phyloP scores from a whole-genome alignment of 2,888 invertebrate species.

The Metopia argyrocephala region DNA sequence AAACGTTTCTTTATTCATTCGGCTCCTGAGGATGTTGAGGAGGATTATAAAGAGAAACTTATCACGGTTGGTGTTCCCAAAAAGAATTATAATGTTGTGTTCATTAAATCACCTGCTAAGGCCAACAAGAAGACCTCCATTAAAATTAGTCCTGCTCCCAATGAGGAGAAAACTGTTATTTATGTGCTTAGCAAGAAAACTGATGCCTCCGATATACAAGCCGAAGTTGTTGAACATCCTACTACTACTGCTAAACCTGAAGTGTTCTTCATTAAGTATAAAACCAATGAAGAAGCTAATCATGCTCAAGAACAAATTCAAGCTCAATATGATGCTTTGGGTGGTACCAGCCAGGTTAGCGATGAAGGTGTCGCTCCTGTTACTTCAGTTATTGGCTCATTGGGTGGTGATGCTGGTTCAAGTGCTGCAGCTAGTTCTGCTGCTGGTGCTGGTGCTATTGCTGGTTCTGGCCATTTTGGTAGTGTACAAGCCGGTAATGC shows the following conservation, averaged over 20 bases:
- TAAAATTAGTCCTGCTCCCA: constrained; percentile 75
- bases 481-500: constrained; percentile 7
- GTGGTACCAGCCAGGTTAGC: constrained; percentile 76
- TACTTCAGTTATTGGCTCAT: constrained; percentile 76
- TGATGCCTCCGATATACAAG: constrained; percentile 74
- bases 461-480: constrained; percentile 19
- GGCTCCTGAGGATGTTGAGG: constrained; percentile 77
- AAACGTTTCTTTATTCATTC: constrained; percentile 78
- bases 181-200: constrained; percentile 78
- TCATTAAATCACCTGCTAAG: constrained; percentile 77
- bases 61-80: constrained; percentile 77
- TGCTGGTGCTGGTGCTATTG: constrained; percentile 45
- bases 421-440: constrained; percentile 60
- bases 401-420: constrained; percentile 68
- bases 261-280: constrained; percentile 79
- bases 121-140: constrained; percentile 73
- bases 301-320: constrained; percentile 78
- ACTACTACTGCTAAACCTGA: constrained; percentile 77
- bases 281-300: constrained; percentile 77
- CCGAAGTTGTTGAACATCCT: constrained; percentile 74
- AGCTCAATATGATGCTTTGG: constrained; percentile 77
- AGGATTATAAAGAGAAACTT: constrained; percentile 74
- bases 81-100: constrained; percentile 78
- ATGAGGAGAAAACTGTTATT: constrained; percentile 78
- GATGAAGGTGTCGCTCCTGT: constrained; percentile 77